Conservation (phyloP, 2,797 vertebrate species). For the Florisuga fusca region DNA sequence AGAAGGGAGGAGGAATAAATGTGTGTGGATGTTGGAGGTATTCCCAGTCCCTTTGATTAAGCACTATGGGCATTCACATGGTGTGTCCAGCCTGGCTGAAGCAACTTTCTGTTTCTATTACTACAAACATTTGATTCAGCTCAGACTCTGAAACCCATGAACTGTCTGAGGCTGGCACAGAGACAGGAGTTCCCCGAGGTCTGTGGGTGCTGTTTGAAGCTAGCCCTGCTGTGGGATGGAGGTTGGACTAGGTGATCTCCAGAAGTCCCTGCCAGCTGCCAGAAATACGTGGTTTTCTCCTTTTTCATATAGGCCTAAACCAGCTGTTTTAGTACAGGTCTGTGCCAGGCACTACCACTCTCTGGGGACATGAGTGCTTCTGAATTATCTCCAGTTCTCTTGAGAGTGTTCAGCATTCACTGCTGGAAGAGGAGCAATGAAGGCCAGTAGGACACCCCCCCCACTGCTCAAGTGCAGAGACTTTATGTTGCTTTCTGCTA, state of each 20-base stretch:
- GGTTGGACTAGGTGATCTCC: background rate
- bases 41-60: background rate
- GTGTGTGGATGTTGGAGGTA: background rate
- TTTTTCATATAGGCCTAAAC: background rate
- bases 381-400: background rate
- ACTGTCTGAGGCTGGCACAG: background rate
- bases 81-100: background rate
- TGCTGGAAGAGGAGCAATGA: background rate
- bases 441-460: background rate
- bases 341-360: background rate
- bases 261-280: background rate
- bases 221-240: background rate
- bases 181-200: background rate
- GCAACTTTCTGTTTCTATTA: background rate
- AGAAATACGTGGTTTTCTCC: background rate
- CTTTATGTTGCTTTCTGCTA: background rate
- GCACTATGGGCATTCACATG: background rate
- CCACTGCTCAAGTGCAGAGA: background rate
- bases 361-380: background rate
- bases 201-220: background rate
- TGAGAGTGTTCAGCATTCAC: background rate
- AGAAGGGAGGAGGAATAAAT: background rate
- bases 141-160: background rate
- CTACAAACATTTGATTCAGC: background rate
- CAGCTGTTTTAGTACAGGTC: background rate